phyloP scores from a whole-genome alignment of 1,140 invertebrate genomes.

The Tetramorium simillimum region DNA sequence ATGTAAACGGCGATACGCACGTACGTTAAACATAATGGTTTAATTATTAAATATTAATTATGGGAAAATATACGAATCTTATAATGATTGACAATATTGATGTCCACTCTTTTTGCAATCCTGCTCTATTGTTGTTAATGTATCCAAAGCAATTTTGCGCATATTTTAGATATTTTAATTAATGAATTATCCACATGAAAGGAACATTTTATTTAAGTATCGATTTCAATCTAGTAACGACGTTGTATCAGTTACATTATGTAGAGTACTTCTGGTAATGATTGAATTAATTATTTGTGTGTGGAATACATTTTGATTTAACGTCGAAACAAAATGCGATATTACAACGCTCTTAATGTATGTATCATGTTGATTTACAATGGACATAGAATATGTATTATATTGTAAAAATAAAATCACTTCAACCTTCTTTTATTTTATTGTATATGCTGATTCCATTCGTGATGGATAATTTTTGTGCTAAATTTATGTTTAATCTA shows the following conservation, averaged over 20 bases:
- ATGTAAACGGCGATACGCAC: background rate
- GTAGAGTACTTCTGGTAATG: background rate
- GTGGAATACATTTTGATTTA: slow-evolving; percentile 24
- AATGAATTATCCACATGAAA: background rate
- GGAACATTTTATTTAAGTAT: slow-evolving; percentile 11
- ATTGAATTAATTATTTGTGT: slow-evolving; percentile 21
- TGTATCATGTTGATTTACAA: slow-evolving; percentile 3
- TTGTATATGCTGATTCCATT: background rate
- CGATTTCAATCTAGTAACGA: slow-evolving; percentile 25
- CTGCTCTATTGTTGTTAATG: slow-evolving; percentile 1
- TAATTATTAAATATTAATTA: slow-evolving; percentile 40
- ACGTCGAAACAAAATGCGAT: slow-evolving; percentile 7
- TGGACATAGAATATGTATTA: background rate
- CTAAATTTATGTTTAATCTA: background rate
- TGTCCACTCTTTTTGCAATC: background rate
- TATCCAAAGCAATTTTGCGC: background rate
- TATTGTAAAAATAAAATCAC: background rate
- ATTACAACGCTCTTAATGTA: background rate
- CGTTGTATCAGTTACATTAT: slow-evolving; percentile 17
- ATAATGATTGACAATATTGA: slow-evolving; percentile 18
- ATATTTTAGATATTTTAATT: slow-evolving; percentile 7
- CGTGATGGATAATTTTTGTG: background rate
- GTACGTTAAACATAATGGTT: slow-evolving; percentile 3
- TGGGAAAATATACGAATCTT: background rate
- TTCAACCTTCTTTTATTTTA: background rate